Evolutionary conservation across 2,888 invertebrate genomes (phyloP).

Genomic region (Acleris laterana): DNA sequence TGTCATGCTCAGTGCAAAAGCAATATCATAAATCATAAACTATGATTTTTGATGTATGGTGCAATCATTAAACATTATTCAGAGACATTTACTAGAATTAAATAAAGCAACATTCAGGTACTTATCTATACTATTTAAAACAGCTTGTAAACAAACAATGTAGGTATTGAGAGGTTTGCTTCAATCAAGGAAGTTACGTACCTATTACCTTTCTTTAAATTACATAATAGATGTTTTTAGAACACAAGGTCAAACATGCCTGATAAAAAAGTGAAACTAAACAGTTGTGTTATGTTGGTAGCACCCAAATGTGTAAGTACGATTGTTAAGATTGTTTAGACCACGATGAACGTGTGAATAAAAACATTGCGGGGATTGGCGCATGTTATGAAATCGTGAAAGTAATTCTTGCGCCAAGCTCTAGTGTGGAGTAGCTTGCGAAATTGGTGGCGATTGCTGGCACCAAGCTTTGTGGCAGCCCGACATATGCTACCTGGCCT

Average conservation of each 20-base stretch:
- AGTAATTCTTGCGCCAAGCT: slow-evolving; percentile 46
- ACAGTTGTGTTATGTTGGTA: neutral
- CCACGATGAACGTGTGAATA: slow-evolving; percentile 26
- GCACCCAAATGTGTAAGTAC: slow-evolving; percentile 2
- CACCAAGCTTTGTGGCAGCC: slow-evolving; percentile 38
- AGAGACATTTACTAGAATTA: no score
- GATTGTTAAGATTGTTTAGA: slow-evolving; percentile 21
- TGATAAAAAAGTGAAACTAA: slow-evolving; percentile 6
- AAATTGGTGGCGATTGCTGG: slow-evolving; percentile 18
- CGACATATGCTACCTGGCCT: slow-evolving; percentile 55
- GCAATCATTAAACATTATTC: no score
- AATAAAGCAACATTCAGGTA: no score
- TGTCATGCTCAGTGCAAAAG: no score
- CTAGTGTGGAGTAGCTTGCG: slow-evolving; percentile 14
- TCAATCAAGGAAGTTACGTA: slow-evolving; percentile 25
- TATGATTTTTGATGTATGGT: no score
- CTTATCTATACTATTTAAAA: no score
- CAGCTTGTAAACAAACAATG: no score
- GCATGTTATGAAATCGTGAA: slow-evolving; percentile 56
- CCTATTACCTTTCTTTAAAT: slow-evolving; percentile 21
- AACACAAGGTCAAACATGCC: slow-evolving; percentile 20
- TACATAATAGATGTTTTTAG: slow-evolving; percentile 41
- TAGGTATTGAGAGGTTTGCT: slow-evolving; percentile 7
- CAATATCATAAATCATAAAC: no score
- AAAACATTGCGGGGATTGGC: slow-evolving; percentile 42